These are phyloP conservation scores for Reticulitermes speratus DNA, from an alignment of 1,140 invertebrate genomes.

Conservation along the genomic window DNA sequence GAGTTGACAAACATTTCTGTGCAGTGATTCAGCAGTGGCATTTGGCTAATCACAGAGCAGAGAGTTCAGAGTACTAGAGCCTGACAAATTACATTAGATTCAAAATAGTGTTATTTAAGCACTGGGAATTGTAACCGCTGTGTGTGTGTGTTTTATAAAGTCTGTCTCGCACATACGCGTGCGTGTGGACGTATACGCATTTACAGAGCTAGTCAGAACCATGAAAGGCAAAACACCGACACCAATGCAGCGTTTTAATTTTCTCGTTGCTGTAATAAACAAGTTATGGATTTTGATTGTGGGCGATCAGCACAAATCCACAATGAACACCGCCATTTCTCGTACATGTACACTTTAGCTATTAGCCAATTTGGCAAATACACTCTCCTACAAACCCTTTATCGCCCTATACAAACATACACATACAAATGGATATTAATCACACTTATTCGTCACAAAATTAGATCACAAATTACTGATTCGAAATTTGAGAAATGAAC, in stretches of 20 bases:
- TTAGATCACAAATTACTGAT: slow-evolving; percentile 11
- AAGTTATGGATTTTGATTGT: slow-evolving; percentile 1
- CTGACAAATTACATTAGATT: too few relatives aligned
- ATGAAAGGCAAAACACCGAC: neutral
- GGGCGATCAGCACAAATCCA: neutral
- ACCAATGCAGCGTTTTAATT: neutral
- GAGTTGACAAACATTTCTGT: too few relatives aligned
- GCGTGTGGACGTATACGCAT: too few relatives aligned
- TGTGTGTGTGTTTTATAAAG: too few relatives aligned
- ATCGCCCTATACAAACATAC: neutral
- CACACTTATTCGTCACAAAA: neutral
- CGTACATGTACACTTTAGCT: neutral
- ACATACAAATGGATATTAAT: neutral
- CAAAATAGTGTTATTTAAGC: too few relatives aligned
- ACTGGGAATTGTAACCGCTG: too few relatives aligned
- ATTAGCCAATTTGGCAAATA: neutral
- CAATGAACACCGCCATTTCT: neutral
- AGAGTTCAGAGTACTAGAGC: too few relatives aligned
- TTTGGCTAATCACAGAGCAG: too few relatives aligned
- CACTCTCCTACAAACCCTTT: neutral
- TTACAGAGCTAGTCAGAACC: too few relatives aligned
- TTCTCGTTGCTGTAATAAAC: neutral
- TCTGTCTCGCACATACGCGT: too few relatives aligned
- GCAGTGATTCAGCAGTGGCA: too few relatives aligned
- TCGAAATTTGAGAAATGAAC: slow-evolving; percentile 8